Conservation (phyloP, 2,888 invertebrate genomes). For the Macrosoma leucophasiata region DNA sequence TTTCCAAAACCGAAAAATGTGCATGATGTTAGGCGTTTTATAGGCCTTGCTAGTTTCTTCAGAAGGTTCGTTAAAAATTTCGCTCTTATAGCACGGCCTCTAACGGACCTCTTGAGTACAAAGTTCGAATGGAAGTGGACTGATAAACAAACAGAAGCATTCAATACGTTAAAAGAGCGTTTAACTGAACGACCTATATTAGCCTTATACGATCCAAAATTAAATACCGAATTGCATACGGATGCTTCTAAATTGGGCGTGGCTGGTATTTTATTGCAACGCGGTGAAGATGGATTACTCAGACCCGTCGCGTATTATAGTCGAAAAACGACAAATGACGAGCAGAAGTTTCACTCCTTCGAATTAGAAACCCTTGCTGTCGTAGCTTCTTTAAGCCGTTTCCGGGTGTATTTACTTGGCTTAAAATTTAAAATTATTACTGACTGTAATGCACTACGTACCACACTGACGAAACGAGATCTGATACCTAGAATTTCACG, state of each 20-base stretch:
- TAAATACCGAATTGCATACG: constrained; percentile 10
- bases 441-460: no score
- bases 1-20: constrained; percentile 19
- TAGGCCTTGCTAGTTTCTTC: constrained; percentile 17
- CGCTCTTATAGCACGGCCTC: constrained; percentile 18
- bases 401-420: no score
- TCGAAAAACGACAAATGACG: no score
- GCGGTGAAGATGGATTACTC: neutral
- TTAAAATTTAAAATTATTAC: no score
- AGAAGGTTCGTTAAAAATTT: constrained; percentile 15
- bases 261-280: constrained; percentile 17
- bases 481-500: no score
- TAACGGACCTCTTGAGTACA: constrained; percentile 24
- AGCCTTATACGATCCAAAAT: constrained; percentile 7
- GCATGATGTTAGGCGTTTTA: constrained; percentile 17
- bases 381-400: no score
- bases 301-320: no score
- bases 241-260: constrained; percentile 11
- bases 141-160: constrained; percentile 21
- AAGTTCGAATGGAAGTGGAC: constrained; percentile 20
- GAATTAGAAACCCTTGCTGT: no score
- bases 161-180: constrained; percentile 23
- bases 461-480: no score
- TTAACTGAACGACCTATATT: constrained; percentile 25
- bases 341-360: no score